Evolutionary conservation across 2,888 invertebrate species (phyloP).

Genomic region (Lamellibrachia columna): DNA sequence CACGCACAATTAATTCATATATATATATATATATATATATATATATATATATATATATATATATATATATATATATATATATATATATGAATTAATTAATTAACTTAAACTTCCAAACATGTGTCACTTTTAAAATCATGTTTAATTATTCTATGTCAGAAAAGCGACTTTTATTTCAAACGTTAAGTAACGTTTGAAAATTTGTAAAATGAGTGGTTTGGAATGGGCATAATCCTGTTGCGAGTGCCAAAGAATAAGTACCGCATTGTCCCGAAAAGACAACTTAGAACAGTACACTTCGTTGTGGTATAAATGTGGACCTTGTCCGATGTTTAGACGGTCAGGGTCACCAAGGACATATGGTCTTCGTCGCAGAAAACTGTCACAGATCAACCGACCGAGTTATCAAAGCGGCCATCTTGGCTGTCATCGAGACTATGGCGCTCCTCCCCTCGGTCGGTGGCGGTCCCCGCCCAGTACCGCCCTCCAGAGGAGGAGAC

Average conservation of each 20-base stretch:
- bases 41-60: too few relatives aligned
- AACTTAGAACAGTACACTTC: neutral
- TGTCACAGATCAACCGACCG: neutral
- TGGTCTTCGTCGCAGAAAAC: neutral
- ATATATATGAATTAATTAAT: too few relatives aligned
- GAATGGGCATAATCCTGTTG: too few relatives aligned
- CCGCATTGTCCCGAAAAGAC: neutral
- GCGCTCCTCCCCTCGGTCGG: neutral
- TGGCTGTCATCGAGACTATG: neutral
- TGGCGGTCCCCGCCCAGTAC: neutral
- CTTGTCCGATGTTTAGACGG: slow-evolving; percentile 16
- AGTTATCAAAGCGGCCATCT: neutral
- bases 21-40: too few relatives aligned
- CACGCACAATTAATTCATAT: too few relatives aligned
- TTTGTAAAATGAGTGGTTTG: neutral
- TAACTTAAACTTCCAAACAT: too few relatives aligned
- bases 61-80: too few relatives aligned
- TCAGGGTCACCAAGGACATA: neutral
- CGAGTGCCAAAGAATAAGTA: neutral
- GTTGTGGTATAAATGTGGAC: neutral
- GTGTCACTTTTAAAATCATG: too few relatives aligned
- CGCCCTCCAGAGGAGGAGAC: neutral
- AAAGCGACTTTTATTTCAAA: too few relatives aligned
- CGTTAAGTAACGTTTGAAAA: too few relatives aligned
- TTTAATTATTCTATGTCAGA: neutral